These are phyloP conservation scores for Cryptocephalus primarius DNA, from an alignment of 2,888 invertebrate genomes.

Conservation along the genomic window DNA sequence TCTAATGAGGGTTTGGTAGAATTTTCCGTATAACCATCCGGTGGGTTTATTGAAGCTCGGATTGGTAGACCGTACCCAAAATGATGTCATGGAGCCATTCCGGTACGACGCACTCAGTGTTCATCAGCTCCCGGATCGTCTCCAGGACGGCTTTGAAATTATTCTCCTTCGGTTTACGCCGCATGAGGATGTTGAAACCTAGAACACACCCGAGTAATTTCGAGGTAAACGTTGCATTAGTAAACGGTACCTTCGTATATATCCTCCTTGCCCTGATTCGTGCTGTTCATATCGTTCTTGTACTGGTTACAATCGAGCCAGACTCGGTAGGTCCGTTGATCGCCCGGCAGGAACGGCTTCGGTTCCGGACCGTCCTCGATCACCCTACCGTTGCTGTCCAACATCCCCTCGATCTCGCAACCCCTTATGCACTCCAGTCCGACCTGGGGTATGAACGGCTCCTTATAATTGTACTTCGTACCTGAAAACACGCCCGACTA, in stretches of 20 bases:
- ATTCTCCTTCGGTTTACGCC: slow-evolving; percentile 98
- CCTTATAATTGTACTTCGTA: slow-evolving; percentile 68
- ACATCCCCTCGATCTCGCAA: slow-evolving; percentile 97
- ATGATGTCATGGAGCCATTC: slow-evolving; percentile 95
- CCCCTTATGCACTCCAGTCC: slow-evolving; percentile 88
- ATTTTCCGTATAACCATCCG: no score
- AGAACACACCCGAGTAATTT: background rate
- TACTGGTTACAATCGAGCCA: slow-evolving; percentile 98
- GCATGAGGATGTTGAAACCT: slow-evolving; percentile 89
- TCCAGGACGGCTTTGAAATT: slow-evolving; percentile 99
- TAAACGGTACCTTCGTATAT: slow-evolving; percentile 28
- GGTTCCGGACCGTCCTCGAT: slow-evolving; percentile 95
- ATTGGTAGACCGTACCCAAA: slow-evolving; percentile 52
- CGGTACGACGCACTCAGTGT: slow-evolving; percentile 95
- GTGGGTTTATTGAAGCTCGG: no score
- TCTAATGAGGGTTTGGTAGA: no score
- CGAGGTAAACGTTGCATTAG: no score
- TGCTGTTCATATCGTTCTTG: slow-evolving; percentile 76
- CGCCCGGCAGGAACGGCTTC: slow-evolving; percentile 75
- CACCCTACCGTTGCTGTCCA: slow-evolving; percentile 88
- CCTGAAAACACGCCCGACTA: slow-evolving; percentile 36
- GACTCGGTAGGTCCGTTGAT: slow-evolving; percentile 83
- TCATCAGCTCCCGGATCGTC: slow-evolving; percentile 97
- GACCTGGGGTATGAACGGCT: slow-evolving; percentile 85
- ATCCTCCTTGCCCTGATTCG: slow-evolving; percentile 71